Evolutionary conservation across 2,888 invertebrate genomes (phyloP), one percentile per base, ranked within the genome.

Genomic region (Auanema sp.): DNA sequence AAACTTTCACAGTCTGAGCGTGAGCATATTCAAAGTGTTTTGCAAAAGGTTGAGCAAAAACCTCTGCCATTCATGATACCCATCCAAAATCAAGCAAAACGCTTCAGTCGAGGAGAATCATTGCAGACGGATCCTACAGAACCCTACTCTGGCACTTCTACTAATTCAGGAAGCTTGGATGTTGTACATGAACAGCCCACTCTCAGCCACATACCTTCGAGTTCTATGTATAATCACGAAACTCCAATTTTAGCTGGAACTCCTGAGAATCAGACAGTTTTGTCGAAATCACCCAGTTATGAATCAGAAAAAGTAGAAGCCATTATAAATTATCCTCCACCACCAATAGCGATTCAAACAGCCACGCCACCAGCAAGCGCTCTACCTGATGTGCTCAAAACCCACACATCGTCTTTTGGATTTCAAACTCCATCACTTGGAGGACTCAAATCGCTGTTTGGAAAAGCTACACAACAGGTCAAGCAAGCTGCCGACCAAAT

Each of bases 21-120:
- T n/a, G 71, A 72, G 49, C 80, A 80, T 59, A 80, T 80, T 51
- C 75, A 77, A 42, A 69, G 51, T 42, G 77, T 80, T 3, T 44
- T 80, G 43, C 73, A 71, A 40, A 79, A 73, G 58, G 79, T 76
- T 0, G 76, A 75, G 50, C 64, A 62, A 10, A 50, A 65, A 16
- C 66, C 72, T n/a, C 69, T 59, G 14, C 71, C 78, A 16, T 78
- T 59, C 42, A 65, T 75, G 58, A 62, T 64, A 5, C 58, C 50
- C 18, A 42, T 64, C 11, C 66, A 60, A 18, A 58, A 63, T 42
- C 58, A 59, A 42, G 52, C 40, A 14, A 24, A 11, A 23, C 25
- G 16, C 1, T 10, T 18, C 16, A 24, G 24, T 24, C 12, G 24
- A 23, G 25, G 12, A 24, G 53, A 23, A 24, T 24, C 53, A 16